Percentiles rank a stretch among this genome's conserved stretches.
These are phyloP conservation scores for Falco naumanni DNA, from an alignment of 2,797 vertebrate species.

Conservation along the genomic window DNA sequence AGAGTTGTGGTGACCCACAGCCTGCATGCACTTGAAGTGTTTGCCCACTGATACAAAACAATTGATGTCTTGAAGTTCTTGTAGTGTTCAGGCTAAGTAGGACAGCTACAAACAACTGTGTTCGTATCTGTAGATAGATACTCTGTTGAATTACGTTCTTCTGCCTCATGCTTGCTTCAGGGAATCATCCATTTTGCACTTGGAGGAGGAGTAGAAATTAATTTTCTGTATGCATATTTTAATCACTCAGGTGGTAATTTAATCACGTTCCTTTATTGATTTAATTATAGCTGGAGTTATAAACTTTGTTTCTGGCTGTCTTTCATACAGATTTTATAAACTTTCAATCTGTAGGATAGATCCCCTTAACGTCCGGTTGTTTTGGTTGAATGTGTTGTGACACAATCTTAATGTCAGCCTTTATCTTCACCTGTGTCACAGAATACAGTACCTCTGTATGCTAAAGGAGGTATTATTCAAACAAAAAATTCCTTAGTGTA, in stretches of 20 bases:
- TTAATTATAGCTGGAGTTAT: background rate
- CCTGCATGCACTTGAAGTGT: rapidly evolving
- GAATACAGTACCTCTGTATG: background rate
- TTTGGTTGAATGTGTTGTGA: background rate
- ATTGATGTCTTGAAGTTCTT: background rate
- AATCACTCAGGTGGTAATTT: background rate
- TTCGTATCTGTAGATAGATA: background rate
- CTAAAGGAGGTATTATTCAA: background rate
- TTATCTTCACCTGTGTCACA: background rate
- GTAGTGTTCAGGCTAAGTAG: background rate
- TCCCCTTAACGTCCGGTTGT: background rate
- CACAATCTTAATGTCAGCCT: background rate
- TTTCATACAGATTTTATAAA: background rate
- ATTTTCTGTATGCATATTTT: background rate
- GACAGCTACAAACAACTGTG: background rate
- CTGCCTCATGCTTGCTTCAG: background rate
- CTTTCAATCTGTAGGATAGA: background rate
- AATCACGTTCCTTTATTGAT: background rate
- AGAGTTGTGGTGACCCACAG: background rate
- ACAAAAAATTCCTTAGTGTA: background rate
- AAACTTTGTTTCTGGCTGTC: background rate
- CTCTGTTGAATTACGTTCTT: background rate
- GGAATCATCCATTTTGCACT: background rate
- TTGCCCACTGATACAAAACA: too few relatives aligned
- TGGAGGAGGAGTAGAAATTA: background rate